Evolutionary conservation across 1,140 invertebrate genomes (phyloP), one percentile per base, ranked within the genome.

Genomic region (Lucilia cuprina): DNA sequence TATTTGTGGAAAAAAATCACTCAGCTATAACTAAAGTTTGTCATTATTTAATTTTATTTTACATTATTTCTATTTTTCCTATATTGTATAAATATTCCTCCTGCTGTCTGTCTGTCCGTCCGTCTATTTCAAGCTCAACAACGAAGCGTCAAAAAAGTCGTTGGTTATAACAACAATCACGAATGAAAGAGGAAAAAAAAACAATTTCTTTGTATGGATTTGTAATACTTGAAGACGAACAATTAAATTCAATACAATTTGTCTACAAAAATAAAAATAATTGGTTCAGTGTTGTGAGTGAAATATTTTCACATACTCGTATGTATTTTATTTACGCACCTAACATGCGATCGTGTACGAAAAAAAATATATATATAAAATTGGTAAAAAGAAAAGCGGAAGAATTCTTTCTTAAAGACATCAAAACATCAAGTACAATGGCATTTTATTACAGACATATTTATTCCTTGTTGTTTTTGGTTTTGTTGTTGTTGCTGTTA

Each of bases 231-330:
- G 10, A 80, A 80, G 77, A 49, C 77, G 19, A 80, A 50, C 77
- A 80, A 80, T 80, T 80, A 80, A 80, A 80, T 80, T 80, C 75
- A 80, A 49, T 80, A 49, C 77, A 80, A 80, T 80, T 80, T 80
- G 77, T 80, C 77, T 80, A 80, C 19, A 49, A 80, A 78, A 77
- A 21, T 21, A 80, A 49, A 80, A 80, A 80, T 80, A 80, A 80
- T 80, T 80, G 47, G 41, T 80, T 25, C 77, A 70, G n/a, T 25
- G 17, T n/a, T 9, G 14, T 65, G 60, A 65, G 25, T 8, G 17
- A 12, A 55, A 55, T 55, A 55, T 55, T n/a, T 55, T 55, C 50
- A 55, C 50, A 55, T 55, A 55, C 50, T 55, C 17, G 12, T 70
- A 70, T 41, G 41, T 41, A 41, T 41, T 7, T 70, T 10, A 70